Base-by-base conservation (phyloP, 2,797 vertebrate genomes). In the Pangasius mekongensis region DNA sequence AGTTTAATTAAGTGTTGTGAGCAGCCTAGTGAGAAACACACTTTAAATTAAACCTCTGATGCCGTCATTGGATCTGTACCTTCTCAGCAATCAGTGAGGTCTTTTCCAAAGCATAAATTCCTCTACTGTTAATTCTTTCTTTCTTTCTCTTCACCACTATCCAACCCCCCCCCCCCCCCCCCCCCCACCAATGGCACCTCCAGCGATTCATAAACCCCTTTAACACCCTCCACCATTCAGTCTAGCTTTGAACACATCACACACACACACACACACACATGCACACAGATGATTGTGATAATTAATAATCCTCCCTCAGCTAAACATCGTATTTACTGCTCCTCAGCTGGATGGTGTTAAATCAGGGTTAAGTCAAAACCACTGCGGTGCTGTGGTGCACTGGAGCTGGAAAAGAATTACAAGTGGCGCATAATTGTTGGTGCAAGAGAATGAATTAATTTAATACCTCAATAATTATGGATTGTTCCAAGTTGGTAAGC, bases 1-100 rank as follows among this genome's bases (percentile, higher is more conserved):
- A 97, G 98, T 99, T 99, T 99, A 99, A 99, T 99, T 99, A 99
- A 99, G 98, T 98, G 98, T 97, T 98, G 98, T 98, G 98, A 97
- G 98, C 98, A 99, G 98, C 98, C 98, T 99, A 97, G 98, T 99
- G 98, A 99, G 98, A 99, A 99, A 97, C 98, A 97, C 98, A 97
- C 97, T 99, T 98, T 98, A 98, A 99, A 98, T 99, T 97, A 98
- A 99, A 99, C 96, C 98, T 97, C 97, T 93, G 98, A 97, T 93
- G 97, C 97, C 93, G 97, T 97, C 96, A 98, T 98, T 98, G 97
- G 97, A 97, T 97, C 98, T 96, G 84, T 98, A 98, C 97, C 98
- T 98, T 96, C 97, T 94, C 97, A 97, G 97, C 98, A 97, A 97
- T 97, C 98, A 97, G 97, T 95, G 90, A 97, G 97, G 97, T 58